Evolutionary conservation across 1,140 invertebrate species (phyloP).

Genomic region (Globodera rostochiensis): DNA sequence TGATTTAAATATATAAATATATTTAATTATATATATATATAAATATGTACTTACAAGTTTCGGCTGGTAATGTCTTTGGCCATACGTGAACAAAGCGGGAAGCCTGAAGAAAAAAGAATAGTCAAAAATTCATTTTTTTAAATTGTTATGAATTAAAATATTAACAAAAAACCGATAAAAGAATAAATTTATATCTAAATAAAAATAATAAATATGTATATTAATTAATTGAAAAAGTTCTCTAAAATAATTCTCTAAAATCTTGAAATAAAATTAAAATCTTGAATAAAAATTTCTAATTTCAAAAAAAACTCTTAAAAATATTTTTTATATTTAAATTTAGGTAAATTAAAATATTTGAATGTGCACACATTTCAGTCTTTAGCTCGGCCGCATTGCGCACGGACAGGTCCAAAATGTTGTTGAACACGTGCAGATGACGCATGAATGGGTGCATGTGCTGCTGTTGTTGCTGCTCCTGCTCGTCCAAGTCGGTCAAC

Average conservation of each 20-base stretch:
- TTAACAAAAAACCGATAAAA: background rate
- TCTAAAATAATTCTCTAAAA: too few relatives aligned
- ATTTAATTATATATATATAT: background rate
- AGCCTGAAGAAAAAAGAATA: conserved; percentile 3
- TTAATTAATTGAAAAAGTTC: too few relatives aligned
- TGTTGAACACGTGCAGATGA: conserved; percentile 28
- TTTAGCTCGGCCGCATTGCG: conserved; percentile 27
- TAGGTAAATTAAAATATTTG: too few relatives aligned
- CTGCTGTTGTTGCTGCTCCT: background rate
- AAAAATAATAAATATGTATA: too few relatives aligned
- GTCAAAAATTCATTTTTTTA: background rate
- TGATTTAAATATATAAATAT: background rate
- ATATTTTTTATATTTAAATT: too few relatives aligned
- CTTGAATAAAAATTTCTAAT: too few relatives aligned
- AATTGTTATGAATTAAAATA: background rate
- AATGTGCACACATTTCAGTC: conserved; percentile 16
- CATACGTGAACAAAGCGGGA: conserved; percentile 26
- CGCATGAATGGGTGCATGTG: conserved; percentile 13
- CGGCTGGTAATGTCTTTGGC: conserved; percentile 22
- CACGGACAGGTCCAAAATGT: conserved; percentile 30
- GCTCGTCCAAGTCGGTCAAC: conserved; percentile 20
- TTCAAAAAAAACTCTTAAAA: too few relatives aligned
- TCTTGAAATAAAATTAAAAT: too few relatives aligned
- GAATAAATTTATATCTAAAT: too few relatives aligned
- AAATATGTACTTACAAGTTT: conserved; percentile 17